These are phyloP conservation scores for Abramis brama DNA, from an alignment of 2,113 vertebrate genomes.

Conservation along the genomic window DNA sequence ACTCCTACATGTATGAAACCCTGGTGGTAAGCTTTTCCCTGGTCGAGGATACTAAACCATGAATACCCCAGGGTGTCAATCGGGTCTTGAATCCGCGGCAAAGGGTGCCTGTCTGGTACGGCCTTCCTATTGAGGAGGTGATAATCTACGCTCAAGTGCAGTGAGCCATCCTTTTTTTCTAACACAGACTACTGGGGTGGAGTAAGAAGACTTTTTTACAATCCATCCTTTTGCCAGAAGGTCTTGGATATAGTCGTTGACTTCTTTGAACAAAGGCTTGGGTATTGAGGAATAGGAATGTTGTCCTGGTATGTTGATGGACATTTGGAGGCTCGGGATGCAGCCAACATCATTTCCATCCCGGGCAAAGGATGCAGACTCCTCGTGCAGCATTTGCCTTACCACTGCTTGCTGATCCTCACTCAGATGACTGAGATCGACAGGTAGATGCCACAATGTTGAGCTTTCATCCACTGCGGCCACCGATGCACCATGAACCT, in stretches of 20 bases:
- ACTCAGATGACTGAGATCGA: constrained; percentile 19
- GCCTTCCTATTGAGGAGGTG: neutral
- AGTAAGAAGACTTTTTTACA: constrained; percentile 18
- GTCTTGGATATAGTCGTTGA: constrained; percentile 12
- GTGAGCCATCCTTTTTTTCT: neutral
- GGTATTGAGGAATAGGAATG: constrained; percentile 19
- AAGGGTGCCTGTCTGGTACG: neutral
- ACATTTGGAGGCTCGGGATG: constrained; percentile 16
- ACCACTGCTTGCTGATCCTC: neutral
- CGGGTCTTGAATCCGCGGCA: constrained; percentile 19
- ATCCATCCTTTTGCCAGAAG: constrained; percentile 23
- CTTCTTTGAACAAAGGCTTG: constrained; percentile 15
- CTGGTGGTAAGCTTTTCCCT: neutral
- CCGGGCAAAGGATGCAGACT: neutral
- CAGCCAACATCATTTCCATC: constrained; percentile 21
- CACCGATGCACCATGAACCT: neutral
- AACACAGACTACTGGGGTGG: constrained; percentile 5
- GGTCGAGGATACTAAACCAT: constrained; percentile 34
- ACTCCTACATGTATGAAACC: neutral
- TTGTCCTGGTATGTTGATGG: constrained; percentile 32
- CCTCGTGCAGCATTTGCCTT: neutral
- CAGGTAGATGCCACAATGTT: constrained; percentile 34
- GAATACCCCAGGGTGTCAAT: neutral
- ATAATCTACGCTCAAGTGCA: neutral
- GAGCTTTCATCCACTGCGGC: neutral